Base-by-base conservation (phyloP, 2,113 vertebrate species). In the Pimephales promelas region DNA sequence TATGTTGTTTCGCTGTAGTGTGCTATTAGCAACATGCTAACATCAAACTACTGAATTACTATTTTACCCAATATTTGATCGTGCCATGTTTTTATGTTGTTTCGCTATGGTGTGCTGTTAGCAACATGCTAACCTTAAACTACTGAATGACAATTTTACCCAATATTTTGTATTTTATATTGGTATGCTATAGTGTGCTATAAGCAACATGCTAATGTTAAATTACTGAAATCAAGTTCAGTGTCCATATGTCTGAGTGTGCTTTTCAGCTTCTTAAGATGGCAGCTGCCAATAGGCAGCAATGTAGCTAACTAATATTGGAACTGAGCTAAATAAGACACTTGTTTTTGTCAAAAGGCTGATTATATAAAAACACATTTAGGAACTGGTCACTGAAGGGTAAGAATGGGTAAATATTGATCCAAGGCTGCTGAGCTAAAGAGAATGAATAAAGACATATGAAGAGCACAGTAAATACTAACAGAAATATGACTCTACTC, bases 361-460 rank as follows among this genome's bases (percentile, higher is more conserved):
- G 80, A 90, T 88, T 88, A 86, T 83, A 87, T 83, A 88, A 90
- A 84, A 72, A 1, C 75, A 85, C 40, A 61, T 85, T 68, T 85
- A 88, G 66, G 87, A 84, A 89, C 90, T 88, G 89, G 90, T 89
- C 89, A 88, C 66, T 87, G 85, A 90, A 89, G 89, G 87, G 90
- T 83, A 86, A 73, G 56, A 84, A 86, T 45, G 87, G 88, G 82
- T 31, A 81, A 89, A 92, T n/a, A n/a, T 92, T 75, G 89, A 92
- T 88, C 84, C 70, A 52, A 73, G 84, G 88, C 86, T 79, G 77
- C 83, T 86, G 85, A 64, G 85, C 80, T 77, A 47, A 71, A 71
- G 70, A 79, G 74, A 62, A 83, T 22, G 81, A 89, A 89, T 85
- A 88, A 83, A 86, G 87, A 82, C 86, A 45, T 79, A 92, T 88